These are phyloP conservation scores for Entomobrya proxima DNA, from an alignment of 2,888 invertebrate genomes.

Conservation along the genomic window DNA sequence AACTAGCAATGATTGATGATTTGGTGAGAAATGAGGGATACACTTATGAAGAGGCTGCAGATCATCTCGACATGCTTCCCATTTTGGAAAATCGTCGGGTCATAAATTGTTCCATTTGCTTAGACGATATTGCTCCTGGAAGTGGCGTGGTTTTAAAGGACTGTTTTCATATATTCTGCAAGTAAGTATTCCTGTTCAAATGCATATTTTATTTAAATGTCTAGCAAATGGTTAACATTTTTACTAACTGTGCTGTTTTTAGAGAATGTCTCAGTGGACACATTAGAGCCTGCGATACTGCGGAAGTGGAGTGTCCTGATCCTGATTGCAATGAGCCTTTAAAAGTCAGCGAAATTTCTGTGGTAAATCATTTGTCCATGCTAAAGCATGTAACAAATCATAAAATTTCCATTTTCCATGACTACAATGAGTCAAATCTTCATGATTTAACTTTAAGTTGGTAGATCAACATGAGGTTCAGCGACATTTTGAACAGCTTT, in stretches of 20 bases:
- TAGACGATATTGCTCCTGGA: not conserved
- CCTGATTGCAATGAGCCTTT: constrained; percentile 6
- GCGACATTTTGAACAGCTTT: constrained; percentile 42
- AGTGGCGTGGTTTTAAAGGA: not conserved
- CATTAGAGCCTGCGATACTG: constrained; percentile 26
- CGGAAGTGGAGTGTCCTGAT: constrained; percentile 35
- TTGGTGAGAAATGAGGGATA: not conserved
- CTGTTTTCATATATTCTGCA: too few relatives aligned
- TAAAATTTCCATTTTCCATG: not conserved
- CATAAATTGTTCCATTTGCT: not conserved
- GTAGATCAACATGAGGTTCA: not conserved
- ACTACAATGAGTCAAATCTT: not conserved
- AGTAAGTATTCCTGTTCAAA: too few relatives aligned
- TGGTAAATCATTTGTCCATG: not conserved
- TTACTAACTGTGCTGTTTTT: too few relatives aligned
- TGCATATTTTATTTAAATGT: too few relatives aligned
- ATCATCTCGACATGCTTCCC: not conserved
- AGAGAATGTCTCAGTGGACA: constrained; percentile 14
- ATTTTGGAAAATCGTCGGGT: not conserved
- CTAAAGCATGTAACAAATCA: not conserved
- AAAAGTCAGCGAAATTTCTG: constrained; percentile 14
- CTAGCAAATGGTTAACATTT: too few relatives aligned
- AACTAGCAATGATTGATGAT: not conserved
- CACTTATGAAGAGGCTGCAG: not conserved
- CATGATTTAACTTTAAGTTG: constrained; percentile 9